These are phyloP conservation scores for Engystomops pustulosus DNA, from an alignment of 2,113 vertebrate species.

Conservation along the genomic window DNA sequence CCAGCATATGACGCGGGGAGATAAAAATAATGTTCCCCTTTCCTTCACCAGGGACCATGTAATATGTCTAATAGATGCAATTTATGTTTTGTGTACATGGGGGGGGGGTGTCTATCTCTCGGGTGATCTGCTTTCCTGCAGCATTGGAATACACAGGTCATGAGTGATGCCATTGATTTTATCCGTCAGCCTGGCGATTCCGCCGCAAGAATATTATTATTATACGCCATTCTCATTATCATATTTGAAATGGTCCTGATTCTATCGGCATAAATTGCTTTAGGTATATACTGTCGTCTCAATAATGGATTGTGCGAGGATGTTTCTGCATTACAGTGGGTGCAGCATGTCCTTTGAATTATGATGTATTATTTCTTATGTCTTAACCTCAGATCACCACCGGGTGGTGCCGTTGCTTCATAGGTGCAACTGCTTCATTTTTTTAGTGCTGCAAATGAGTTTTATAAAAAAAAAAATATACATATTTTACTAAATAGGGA, in stretches of 20 bases:
- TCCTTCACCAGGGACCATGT: not conserved
- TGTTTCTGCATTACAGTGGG: not conserved
- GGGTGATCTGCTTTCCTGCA: not conserved
- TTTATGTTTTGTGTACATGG: not conserved
- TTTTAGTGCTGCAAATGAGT: not conserved
- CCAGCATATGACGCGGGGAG: not conserved
- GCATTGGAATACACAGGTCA: not conserved
- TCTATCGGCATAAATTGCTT: not conserved
- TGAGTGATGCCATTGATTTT: not conserved
- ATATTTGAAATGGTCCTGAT: not conserved
- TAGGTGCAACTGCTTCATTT: slow-evolving; percentile 27
- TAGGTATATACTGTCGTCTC: not conserved
- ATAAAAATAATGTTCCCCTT: slow-evolving; percentile 10
- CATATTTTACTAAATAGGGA: not conserved
- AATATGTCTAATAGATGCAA: slow-evolving; percentile 13
- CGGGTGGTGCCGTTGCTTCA: slow-evolving; percentile 70
- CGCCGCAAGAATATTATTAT: not conserved
- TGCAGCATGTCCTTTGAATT: not conserved
- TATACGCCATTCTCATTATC: not conserved
- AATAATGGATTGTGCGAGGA: not conserved
- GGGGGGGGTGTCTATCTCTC: not conserved
- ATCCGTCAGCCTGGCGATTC: not conserved
- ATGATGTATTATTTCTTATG: slow-evolving; percentile 1
- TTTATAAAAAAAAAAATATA: too few relatives aligned
- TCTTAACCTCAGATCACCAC: slow-evolving; percentile 64